phyloP scores from a whole-genome alignment of 2,113 vertebrate genomes.

The Halichoerus grypus region DNA sequence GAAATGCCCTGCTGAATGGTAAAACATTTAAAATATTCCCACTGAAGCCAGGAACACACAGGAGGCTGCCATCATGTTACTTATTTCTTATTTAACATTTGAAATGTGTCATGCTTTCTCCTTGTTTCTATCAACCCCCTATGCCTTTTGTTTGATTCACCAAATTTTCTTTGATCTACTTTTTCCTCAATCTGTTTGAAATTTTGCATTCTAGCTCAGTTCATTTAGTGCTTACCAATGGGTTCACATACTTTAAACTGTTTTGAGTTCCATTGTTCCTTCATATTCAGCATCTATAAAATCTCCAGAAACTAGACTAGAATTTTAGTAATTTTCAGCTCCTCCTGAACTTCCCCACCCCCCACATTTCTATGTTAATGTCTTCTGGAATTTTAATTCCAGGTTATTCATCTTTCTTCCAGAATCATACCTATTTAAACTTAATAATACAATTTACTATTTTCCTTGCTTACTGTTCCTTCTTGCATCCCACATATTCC shows the following conservation, averaged over 20 bases:
- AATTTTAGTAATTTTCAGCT: neutral
- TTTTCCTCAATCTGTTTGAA: slow-evolving; percentile 2
- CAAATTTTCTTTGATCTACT: neutral
- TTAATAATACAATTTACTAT: neutral
- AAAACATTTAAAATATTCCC: neutral
- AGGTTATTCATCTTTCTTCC: neutral
- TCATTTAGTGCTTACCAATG: neutral
- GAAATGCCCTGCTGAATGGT: neutral
- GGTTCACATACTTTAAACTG: neutral
- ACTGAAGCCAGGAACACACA: neutral
- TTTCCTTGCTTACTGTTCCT: neutral
- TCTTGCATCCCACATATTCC: neutral
- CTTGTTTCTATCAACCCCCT: neutral
- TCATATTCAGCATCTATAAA: neutral
- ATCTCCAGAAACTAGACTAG: neutral
- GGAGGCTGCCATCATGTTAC: neutral
- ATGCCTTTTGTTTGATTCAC: neutral
- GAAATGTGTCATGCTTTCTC: neutral
- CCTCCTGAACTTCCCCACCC: neutral
- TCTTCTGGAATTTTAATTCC: neutral
- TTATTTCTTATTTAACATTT: neutral
- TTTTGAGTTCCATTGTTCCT: neutral
- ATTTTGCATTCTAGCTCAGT: neutral
- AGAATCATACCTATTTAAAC: neutral
- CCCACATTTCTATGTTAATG: neutral